These are phyloP conservation scores for Argyresthia goedartella DNA, from an alignment of 2,888 invertebrate genomes.

Conservation along the genomic window DNA sequence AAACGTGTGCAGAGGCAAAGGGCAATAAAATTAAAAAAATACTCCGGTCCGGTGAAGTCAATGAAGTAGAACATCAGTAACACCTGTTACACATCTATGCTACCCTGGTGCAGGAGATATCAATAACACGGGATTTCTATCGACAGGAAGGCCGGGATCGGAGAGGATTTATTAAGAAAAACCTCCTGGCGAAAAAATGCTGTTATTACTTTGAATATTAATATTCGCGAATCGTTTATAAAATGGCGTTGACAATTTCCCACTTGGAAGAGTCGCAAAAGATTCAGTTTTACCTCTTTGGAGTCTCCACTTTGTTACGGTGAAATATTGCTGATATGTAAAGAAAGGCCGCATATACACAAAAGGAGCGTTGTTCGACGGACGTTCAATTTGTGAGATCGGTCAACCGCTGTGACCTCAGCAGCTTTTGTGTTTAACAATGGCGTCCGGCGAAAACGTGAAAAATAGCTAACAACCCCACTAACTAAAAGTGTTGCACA, in stretches of 20 bases:
- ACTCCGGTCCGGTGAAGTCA: too few relatives aligned
- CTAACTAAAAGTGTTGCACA: not conserved
- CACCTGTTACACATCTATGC: constrained; percentile 13
- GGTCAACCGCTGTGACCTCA: constrained; percentile 52
- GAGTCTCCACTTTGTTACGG: constrained; percentile 29
- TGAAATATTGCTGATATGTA: constrained; percentile 50
- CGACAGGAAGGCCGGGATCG: not conserved
- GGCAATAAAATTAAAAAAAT: too few relatives aligned
- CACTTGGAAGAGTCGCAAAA: constrained; percentile 1
- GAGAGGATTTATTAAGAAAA: not conserved
- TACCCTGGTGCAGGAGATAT: constrained; percentile 20
- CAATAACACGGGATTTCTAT: constrained; percentile 18
- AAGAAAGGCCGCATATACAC: constrained; percentile 42
- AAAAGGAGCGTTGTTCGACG: constrained; percentile 42
- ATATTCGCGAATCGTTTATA: not conserved
- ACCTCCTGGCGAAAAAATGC: not conserved
- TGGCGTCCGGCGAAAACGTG: constrained; percentile 35
- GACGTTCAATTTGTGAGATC: constrained; percentile 63
- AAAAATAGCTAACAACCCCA: constrained; percentile 28
- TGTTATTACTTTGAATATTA: not conserved
- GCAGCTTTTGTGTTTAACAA: constrained; percentile 49
- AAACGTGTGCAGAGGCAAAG: too few relatives aligned
- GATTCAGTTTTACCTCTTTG: constrained; percentile 14
- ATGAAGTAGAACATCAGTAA: not conserved
- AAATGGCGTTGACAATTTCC: not conserved